phyloP scores from a whole-genome alignment of 2,888 invertebrate species.

The Antheraea assamensis region DNA sequence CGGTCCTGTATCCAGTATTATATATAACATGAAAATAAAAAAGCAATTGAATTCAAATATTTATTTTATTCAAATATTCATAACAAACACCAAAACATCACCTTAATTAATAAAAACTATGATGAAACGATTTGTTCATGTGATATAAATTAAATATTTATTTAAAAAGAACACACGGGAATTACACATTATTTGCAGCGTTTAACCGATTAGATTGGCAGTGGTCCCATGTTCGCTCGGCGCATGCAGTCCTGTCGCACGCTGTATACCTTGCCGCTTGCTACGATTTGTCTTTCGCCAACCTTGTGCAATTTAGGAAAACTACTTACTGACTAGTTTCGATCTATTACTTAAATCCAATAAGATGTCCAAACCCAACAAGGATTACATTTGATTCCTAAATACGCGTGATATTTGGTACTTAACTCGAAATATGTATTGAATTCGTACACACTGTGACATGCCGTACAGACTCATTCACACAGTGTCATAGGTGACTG shows the following conservation, averaged over 20 bases:
- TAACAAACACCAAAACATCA: neutral
- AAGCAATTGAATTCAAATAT: neutral
- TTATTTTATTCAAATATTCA: neutral
- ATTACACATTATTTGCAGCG: neutral
- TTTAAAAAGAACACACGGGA: neutral
- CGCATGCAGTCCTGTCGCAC: neutral
- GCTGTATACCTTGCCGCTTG: neutral
- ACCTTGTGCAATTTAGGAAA: slow-evolving; percentile 2
- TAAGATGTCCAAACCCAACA: neutral
- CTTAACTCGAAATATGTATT: neutral
- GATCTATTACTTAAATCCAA: neutral
- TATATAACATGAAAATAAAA: neutral
- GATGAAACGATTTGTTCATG: neutral
- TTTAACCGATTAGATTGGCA: neutral
- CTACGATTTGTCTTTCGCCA: neutral
- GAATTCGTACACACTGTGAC: no score
- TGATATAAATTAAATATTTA: neutral
- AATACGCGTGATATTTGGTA: no score
- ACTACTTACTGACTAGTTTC: neutral
- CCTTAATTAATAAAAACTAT: neutral
- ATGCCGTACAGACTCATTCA: no score
- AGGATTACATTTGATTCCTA: neutral
- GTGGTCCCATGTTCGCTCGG: neutral
- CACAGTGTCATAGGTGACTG: no score
- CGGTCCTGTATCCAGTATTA: neutral